Evolutionary conservation across 2,797 vertebrate species (phyloP).

Genomic region (Galago senegalensis): DNA sequence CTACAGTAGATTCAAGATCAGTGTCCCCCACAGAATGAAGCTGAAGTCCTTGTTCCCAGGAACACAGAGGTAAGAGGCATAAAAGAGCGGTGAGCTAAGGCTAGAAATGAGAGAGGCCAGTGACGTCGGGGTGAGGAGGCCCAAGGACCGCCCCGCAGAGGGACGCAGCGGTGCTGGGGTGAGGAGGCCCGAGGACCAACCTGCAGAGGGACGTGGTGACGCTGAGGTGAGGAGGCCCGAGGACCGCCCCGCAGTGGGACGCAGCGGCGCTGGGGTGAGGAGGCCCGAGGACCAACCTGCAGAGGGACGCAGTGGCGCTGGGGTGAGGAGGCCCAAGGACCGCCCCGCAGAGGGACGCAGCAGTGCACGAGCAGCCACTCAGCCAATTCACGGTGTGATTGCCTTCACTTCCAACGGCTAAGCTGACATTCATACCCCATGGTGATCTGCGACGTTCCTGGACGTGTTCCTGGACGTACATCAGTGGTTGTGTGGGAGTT

Average conservation of each 20-base stretch:
- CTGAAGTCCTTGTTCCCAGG: slow-evolving; percentile 57
- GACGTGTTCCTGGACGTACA: not conserved
- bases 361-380: not conserved
- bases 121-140: not conserved
- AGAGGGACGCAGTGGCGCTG: not conserved
- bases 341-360: not conserved
- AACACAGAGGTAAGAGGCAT: slow-evolving; percentile 70
- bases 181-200: not conserved
- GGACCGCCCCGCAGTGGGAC: not conserved
- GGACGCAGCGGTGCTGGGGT: not conserved
- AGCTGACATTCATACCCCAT: slow-evolving; percentile 24
- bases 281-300: not conserved
- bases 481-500: not conserved
- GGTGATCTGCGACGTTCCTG: not conserved
- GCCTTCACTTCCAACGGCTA: not conserved
- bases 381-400: slow-evolving; percentile 11
- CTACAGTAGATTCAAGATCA: slow-evolving; percentile 58
- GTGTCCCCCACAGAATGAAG: slow-evolving; percentile 79
- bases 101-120: not conserved
- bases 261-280: not conserved
- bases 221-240: not conserved
- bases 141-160: not conserved
- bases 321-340: too few relatives aligned
- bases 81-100: accelerated
- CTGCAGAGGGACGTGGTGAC: not conserved